phyloP scores from a whole-genome alignment of 1,140 invertebrate genomes.

The Lordiphosa mommai region DNA sequence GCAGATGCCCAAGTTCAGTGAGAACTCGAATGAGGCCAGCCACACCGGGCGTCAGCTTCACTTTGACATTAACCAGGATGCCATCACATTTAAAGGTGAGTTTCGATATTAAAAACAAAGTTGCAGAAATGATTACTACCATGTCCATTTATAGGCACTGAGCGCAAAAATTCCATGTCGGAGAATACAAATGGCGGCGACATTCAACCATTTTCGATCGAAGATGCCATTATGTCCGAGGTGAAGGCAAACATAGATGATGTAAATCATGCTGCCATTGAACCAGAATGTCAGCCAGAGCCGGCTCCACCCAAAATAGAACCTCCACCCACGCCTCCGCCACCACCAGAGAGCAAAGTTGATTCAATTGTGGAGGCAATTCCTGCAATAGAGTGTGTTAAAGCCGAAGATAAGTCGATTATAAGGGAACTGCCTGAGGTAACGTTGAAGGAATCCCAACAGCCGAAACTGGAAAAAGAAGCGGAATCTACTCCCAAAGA shows the following conservation, averaged over 20 bases:
- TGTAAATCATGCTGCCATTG: conserved; percentile 26
- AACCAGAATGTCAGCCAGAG: background rate
- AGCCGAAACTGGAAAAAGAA: background rate
- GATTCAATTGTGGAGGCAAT: background rate
- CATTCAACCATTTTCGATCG: conserved; percentile 33
- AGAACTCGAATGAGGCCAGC: conserved; percentile 59
- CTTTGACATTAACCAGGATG: conserved; percentile 78
- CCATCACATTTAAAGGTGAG: conserved; percentile 75
- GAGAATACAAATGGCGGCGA: conserved; percentile 14
- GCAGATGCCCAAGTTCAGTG: conserved; percentile 75
- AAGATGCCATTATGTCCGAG: conserved; percentile 64
- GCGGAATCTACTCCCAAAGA: conserved; percentile 11
- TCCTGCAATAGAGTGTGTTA: background rate
- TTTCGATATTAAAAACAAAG: background rate
- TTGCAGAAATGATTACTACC: background rate
- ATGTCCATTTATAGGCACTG: conserved; percentile 45
- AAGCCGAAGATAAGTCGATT: background rate
- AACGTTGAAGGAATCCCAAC: background rate
- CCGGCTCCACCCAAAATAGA: background rate
- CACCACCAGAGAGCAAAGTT: background rate
- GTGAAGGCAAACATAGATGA: conserved; percentile 52
- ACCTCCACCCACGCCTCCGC: background rate
- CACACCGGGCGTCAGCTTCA: conserved; percentile 46
- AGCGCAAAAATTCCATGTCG: conserved; percentile 55
- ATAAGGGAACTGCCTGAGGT: background rate